Evolutionary conservation across 2,797 vertebrate genomes (phyloP).

Genomic region (Poeciliopsis gracilis): DNA sequence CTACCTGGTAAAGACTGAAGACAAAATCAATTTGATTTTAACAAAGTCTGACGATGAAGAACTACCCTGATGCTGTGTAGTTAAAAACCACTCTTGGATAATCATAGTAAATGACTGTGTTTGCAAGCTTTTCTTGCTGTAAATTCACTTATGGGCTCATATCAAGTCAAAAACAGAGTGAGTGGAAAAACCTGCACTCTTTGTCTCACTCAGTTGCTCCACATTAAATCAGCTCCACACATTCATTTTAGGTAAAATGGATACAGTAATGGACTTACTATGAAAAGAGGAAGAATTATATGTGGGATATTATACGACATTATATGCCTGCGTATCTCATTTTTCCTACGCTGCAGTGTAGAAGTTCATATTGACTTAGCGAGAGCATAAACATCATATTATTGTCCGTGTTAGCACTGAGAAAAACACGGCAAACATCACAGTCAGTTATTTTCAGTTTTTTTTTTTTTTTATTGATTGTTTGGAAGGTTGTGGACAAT

Average conservation of each 20-base stretch:
- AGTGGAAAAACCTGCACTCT: conserved; percentile 60
- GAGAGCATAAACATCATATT: too few species aligned
- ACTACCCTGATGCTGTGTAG: conserved; percentile 33
- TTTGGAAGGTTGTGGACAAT: not conserved
- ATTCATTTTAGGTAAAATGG: conserved; percentile 68
- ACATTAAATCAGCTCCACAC: conserved; percentile 65
- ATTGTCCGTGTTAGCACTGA: too few species aligned
- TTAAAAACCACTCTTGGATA: conserved; percentile 57
- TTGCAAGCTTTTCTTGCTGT: conserved; percentile 33
- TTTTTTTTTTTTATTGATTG: not conserved
- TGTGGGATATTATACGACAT: conserved; percentile 32
- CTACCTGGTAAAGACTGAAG: conserved; percentile 23
- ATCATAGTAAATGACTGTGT: conserved; percentile 53
- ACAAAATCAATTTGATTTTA: conserved; percentile 40
- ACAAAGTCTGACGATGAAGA: conserved; percentile 44
- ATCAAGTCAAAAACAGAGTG: conserved; percentile 60
- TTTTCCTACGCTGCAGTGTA: not conserved
- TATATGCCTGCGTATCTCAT: conserved; percentile 31
- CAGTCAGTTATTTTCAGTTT: not conserved
- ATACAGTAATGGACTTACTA: conserved; percentile 57
- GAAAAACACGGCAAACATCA: not conserved
- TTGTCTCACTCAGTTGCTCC: conserved; percentile 67
- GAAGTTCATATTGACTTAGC: not conserved
- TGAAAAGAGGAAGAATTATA: conserved; percentile 69
- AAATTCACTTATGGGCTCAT: conserved; percentile 50